Conservation (phyloP, 2,888 invertebrate species). For the Entomobrya multifasciata region DNA sequence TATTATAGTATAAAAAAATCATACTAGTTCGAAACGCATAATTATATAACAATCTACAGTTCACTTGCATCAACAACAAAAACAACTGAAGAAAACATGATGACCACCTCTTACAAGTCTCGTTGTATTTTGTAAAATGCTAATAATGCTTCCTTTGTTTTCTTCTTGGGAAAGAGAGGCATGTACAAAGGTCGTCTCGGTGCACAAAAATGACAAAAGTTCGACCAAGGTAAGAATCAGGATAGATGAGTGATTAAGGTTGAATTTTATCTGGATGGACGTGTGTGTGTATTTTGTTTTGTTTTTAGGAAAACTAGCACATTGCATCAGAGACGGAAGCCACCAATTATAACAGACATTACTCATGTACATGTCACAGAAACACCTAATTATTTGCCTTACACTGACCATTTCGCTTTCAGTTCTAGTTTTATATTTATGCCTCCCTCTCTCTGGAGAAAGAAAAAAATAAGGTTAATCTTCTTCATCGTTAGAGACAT, state of each 20-base stretch:
- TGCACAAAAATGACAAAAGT: constrained; percentile 62
- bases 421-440: no score
- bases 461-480: constrained; percentile 30
- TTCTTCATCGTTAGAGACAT: neutral
- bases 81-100: neutral
- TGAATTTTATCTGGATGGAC: no score
- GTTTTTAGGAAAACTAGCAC: no score
- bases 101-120: constrained; percentile 12
- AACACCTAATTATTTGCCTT: constrained; percentile 67
- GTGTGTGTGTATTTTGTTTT: no score
- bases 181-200: constrained; percentile 28
- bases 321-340: constrained; percentile 57
- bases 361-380: constrained; percentile 69
- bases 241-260: neutral
- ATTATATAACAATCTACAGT: constrained; percentile 60
- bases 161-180: neutral
- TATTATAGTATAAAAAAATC: neutral
- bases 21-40: no score
- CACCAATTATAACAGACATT: constrained; percentile 65
- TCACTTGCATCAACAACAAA: constrained; percentile 25
- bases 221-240: neutral
- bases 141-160: constrained; percentile 25
- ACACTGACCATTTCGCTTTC: no score
- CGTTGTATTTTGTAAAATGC: no score
- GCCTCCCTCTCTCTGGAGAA: no score